These are phyloP conservation scores for Drosophila dunni DNA, from an alignment of 1,140 invertebrate genomes.

Conservation along the genomic window DNA sequence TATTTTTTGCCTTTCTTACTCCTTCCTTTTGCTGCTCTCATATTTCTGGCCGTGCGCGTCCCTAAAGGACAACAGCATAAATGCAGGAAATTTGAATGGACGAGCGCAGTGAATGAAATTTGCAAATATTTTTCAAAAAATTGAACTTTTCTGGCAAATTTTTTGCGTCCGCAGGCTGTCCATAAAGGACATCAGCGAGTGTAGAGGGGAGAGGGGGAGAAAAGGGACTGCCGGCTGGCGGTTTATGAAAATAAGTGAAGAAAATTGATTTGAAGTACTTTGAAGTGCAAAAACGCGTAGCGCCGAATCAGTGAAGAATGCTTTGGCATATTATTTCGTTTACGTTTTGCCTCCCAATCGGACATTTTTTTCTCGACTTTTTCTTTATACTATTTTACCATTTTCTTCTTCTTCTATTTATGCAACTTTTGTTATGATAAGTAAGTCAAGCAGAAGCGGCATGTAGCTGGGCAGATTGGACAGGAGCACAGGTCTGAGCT, in stretches of 20 bases:
- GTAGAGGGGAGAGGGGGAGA: background rate
- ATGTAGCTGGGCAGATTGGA: constrained; percentile 25
- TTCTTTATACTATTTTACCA: constrained; percentile 12
- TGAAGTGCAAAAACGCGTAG: constrained; percentile 82
- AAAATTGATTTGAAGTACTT: constrained; percentile 83
- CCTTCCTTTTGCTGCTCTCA: constrained; percentile 25
- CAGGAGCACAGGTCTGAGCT: background rate
- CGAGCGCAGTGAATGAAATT: constrained; percentile 83
- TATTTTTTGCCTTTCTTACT: constrained; percentile 36
- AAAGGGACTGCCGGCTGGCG: constrained; percentile 51
- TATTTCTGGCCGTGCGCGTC: constrained; percentile 47
- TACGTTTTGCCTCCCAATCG: constrained; percentile 50
- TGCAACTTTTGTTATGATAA: constrained; percentile 76
- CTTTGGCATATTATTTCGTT: constrained; percentile 79
- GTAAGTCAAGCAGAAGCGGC: constrained; percentile 73
- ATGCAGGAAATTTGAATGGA: constrained; percentile 84
- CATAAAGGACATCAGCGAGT: background rate
- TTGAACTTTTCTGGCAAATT: constrained; percentile 83
- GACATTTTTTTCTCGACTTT: constrained; percentile 42
- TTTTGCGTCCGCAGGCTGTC: constrained; percentile 57
- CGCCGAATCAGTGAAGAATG: constrained; percentile 79
- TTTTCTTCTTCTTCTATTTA: constrained; percentile 30
- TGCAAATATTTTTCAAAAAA: constrained; percentile 84
- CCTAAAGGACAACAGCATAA: constrained; percentile 76
- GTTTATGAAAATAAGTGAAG: constrained; percentile 82